These are phyloP conservation scores for Nomada goodeniana DNA, from an alignment of 2,888 invertebrate genomes.

Conservation along the genomic window DNA sequence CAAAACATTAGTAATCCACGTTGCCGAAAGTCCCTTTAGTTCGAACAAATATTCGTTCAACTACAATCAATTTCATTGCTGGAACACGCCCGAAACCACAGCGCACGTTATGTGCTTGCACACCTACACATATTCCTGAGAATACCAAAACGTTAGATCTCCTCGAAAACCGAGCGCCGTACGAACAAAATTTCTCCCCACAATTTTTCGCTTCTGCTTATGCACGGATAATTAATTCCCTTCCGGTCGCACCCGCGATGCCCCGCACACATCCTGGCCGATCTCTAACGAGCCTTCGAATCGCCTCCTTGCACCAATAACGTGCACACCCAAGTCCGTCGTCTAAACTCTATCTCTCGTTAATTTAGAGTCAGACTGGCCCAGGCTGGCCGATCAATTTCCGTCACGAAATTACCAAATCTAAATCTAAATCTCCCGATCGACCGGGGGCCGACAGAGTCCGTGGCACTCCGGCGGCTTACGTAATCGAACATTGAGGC, in stretches of 20 bases:
- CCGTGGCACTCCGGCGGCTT: conserved; percentile 40
- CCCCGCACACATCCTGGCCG: background rate
- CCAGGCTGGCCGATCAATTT: conserved; percentile 79
- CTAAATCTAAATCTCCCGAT: conserved; percentile 82
- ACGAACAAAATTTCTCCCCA: background rate
- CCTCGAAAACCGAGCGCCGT: no score
- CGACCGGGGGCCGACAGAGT: conserved; percentile 39
- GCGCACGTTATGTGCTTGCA: no score
- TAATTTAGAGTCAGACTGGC: conserved; percentile 75
- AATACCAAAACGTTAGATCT: no score
- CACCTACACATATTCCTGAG: no score
- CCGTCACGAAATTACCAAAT: conserved; percentile 82
- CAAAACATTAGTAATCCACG: no score
- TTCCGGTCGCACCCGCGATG: background rate
- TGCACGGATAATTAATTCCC: background rate
- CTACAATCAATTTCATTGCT: no score
- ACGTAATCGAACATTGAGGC: conserved; percentile 62
- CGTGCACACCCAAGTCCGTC: conserved; percentile 9
- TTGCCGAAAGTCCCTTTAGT: no score
- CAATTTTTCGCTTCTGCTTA: no score
- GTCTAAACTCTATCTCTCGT: conserved; percentile 62
- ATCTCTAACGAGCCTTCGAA: background rate
- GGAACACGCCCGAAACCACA: no score
- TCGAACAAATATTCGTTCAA: no score
- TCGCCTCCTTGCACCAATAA: conserved; percentile 24